These are phyloP conservation scores for Chelonoidis abingdonii DNA, from an alignment of 2,113 vertebrate genomes.

Conservation along the genomic window DNA sequence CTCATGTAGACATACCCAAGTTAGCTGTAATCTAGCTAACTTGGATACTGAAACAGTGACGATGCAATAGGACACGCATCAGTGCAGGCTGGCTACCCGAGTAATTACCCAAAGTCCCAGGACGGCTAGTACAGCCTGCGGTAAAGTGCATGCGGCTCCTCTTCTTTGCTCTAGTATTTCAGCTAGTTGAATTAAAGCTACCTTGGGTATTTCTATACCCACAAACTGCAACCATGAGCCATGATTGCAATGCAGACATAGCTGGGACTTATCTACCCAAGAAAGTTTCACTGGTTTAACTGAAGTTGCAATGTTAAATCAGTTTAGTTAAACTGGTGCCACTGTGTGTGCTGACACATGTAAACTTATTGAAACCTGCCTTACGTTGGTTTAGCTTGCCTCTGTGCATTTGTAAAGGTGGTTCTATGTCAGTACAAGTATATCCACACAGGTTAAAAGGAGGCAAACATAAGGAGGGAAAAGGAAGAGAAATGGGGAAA, in stretches of 20 bases:
- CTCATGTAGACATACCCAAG: not conserved
- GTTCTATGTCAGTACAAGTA: not conserved
- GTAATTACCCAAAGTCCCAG: not conserved
- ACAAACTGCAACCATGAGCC: not conserved
- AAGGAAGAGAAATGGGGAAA: fast-evolving
- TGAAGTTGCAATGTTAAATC: not conserved
- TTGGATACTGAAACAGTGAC: not conserved
- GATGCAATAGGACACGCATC: not conserved
- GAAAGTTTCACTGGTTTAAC: not conserved
- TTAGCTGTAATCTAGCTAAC: not conserved
- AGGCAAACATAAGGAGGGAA: fast-evolving
- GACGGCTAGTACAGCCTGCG: not conserved
- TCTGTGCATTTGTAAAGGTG: not conserved
- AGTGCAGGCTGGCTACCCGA: not conserved
- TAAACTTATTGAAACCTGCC: not conserved
- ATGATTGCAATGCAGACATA: not conserved
- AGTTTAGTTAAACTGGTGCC: not conserved
- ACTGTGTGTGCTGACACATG: not conserved
- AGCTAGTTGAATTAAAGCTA: not conserved
- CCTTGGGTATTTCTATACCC: not conserved
- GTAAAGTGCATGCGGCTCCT: not conserved
- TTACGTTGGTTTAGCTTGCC: not conserved
- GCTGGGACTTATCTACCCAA: not conserved
- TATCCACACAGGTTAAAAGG: not conserved
- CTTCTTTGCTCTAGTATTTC: not conserved